Evolutionary conservation across 2,797 vertebrate species (phyloP), one percentile per base, ranked within the genome.

Genomic region (Fratercula arctica): DNA sequence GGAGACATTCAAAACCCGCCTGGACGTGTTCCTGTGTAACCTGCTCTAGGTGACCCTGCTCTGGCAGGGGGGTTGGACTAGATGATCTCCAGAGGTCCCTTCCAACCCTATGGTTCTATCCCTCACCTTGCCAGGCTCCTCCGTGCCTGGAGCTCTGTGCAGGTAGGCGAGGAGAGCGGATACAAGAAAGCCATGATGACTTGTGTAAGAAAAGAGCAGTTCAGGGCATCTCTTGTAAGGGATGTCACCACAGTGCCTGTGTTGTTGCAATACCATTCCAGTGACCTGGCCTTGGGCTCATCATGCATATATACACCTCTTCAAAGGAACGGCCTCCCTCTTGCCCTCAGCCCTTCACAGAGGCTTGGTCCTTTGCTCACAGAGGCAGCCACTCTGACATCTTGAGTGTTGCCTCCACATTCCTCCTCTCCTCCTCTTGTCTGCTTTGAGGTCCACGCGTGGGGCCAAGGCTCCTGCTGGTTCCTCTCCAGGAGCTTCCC

Each of bases 221-320:
- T 35, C 4, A 25, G 17, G 57, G 8, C 7, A 33, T 7, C 9
- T 56, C 17, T 2, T 13, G 9, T 0, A 3, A 28, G 59, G 33
- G 19, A 3, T 39, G 59, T 35, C 48, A 28, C 9, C 39, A 25
- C 43, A 13, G 35, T 15, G 24, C 24, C 35, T 3, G 11, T 1
- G 2, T 5, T 35, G 12, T 10, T 63, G 43, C 66, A n/a, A 7
- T 9, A 13, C 6, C 23, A 4, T 8, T 3, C 10, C 13, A 3
- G 25, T 7, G 20, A 25, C 28, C 45, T 14, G 28, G 20, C 21
- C 28, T 19, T 0, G 0, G 45, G 14, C 45, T 56, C 19, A 0
- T 5, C 3, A 5, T 17, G 5, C 2, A 0, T 12, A 11, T 4
- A 31, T 1, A 11, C 33, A 8, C 4, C 20, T 37, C 61, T 43